These are phyloP conservation scores for Panthera uncia DNA, from an alignment of 2,113 vertebrate genomes.

Conservation along the genomic window DNA sequence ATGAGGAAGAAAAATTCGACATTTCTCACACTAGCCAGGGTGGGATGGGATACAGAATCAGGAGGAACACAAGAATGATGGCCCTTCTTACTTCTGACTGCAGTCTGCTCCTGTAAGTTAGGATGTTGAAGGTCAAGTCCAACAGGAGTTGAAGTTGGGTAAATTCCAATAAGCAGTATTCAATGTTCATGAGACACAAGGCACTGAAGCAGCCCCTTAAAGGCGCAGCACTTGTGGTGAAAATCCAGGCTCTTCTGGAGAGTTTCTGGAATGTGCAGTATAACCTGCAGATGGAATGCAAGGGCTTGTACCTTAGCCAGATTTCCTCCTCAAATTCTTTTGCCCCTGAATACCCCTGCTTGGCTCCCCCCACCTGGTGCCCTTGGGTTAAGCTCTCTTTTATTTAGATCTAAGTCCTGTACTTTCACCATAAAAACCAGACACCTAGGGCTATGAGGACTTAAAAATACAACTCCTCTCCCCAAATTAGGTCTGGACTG, in stretches of 20 bases:
- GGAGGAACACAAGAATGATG: not conserved
- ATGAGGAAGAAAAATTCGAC: not conserved
- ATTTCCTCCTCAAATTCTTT: not conserved
- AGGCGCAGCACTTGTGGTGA: not conserved
- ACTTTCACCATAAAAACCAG: not conserved
- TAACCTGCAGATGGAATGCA: not conserved
- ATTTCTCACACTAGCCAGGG: not conserved
- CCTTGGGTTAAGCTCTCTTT: not conserved
- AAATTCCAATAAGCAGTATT: not conserved
- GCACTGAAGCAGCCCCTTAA: not conserved
- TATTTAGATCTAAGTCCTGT: not conserved
- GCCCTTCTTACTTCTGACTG: not conserved
- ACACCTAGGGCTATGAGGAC: not conserved
- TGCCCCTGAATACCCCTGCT: not conserved
- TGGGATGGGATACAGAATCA: not conserved
- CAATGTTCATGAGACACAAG: not conserved
- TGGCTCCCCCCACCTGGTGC: not conserved
- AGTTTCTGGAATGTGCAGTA: not conserved
- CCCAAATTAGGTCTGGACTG: not conserved
- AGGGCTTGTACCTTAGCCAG: not conserved
- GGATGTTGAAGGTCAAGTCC: not conserved
- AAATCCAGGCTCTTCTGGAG: not conserved
- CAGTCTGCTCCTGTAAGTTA: not conserved
- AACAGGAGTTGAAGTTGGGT: not conserved
- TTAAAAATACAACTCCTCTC: not conserved